Evolutionary conservation across 2,113 vertebrate species (phyloP), one percentile per base, ranked within the genome.

Genomic region (Eupsittula cactorum): DNA sequence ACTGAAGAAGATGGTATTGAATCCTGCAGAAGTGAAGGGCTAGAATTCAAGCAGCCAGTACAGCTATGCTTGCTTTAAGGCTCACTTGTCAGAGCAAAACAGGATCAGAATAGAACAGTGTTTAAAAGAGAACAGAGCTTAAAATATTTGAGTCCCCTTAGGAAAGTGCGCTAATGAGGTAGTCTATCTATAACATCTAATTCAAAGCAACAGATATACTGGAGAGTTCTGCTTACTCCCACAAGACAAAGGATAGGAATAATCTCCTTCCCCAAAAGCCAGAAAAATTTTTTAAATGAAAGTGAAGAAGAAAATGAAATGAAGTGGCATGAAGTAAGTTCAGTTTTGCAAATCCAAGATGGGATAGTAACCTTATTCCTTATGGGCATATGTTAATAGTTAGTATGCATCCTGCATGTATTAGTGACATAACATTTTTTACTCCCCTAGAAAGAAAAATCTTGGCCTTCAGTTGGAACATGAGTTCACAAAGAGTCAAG

Each of bases 321-420:
- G 8, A 78, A 87, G 55, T 24, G 10, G n/a, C 28, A 86, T 47
- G 63, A 71, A 50, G 11, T 42, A n/a, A 64, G 35, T 8, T 64
- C 39, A 50, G 15, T 42, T 93, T 75, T 82, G 11, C 35, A 50
- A 73, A 47, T 28, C 18, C 6, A 13, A 49, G 41, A 16, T 11
- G 24, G 67, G 39, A 52, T 10, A 21, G 20, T 13, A 47, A 60
- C 4, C 19, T 11, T 29, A 2, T 42, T 77, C 18, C 21, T 42
- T 19, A 14, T 1, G 0, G 3, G 31, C 2, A 7, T n/a, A n/a
- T 27, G 7, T 16, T n/a, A 69, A 42, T 27, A 82, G 29, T 7
- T 31, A 23, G 10, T 3, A 13, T 6, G 24, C 23, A 39, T 42
- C 27, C 35, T 50, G 27, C 17, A 21, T 62, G 6, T 31, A 27